A percentile compares a stretch with the other conserved stretches of the same genome.
Conservation (phyloP, 2,797 vertebrate species). For the Acomys russatus region DNA sequence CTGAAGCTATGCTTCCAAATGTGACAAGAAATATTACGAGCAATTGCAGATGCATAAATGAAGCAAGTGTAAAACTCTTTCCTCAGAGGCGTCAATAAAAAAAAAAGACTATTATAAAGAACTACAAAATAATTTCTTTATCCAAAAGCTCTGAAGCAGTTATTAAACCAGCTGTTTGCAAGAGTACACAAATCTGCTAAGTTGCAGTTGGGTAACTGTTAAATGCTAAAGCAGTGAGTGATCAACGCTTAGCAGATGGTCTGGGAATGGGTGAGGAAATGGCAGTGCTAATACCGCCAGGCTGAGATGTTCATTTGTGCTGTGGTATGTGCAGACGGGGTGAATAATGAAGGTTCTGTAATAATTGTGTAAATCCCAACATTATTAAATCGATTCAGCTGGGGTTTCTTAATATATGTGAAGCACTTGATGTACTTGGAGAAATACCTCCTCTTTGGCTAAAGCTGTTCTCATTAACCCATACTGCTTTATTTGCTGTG, state of each 20-base stretch:
- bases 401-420: conserved; percentile 92
- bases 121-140: conserved; percentile 90
- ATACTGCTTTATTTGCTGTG: conserved; percentile 90
- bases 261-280: conserved; percentile 91
- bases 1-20: conserved; percentile 78
- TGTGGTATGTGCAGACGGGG: conserved; percentile 88
- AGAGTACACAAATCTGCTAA: conserved; percentile 93
- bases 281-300: conserved; percentile 92
- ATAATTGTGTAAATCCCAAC: conserved; percentile 94
- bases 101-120: conserved; percentile 84
- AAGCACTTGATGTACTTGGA: conserved; percentile 90
- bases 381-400: conserved; percentile 93
- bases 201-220: conserved; percentile 93
- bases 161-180: conserved; percentile 93
- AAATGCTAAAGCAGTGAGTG: conserved; percentile 91
- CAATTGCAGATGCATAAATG: conserved; percentile 76
- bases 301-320: conserved; percentile 92
- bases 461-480: conserved; percentile 92
- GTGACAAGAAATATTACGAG: conserved; percentile 83
- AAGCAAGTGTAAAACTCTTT: conserved; percentile 76
- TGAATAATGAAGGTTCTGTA: conserved; percentile 93
- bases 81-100: conserved; percentile 81
- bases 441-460: conserved; percentile 90
- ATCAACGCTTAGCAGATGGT: conserved; percentile 91
- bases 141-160: conserved; percentile 91